Conservation (phyloP, 2,888 invertebrate species). For the Pristionchus japonicus region DNA sequence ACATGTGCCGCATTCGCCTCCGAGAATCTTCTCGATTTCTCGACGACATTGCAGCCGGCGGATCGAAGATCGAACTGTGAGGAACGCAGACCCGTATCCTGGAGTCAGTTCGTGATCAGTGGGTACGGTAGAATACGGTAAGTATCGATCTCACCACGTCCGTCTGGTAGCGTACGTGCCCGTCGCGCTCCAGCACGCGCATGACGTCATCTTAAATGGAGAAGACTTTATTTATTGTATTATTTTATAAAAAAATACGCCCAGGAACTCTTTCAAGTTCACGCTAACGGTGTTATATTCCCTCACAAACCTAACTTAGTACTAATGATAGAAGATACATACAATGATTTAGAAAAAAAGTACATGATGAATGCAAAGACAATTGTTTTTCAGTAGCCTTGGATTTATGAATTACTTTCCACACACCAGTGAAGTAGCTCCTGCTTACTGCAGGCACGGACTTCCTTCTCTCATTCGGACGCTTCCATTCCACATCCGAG, state of each 20-base stretch:
- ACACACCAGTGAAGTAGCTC: slow-evolving; percentile 31
- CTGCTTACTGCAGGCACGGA: neutral
- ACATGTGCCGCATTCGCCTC: slow-evolving; percentile 35
- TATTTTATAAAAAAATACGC: too few species aligned
- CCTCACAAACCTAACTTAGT: too few species aligned
- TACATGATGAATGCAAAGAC: too few species aligned
- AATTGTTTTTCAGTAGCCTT: too few species aligned
- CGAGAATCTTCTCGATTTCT: neutral
- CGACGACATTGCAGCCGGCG: neutral
- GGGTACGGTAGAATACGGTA: neutral
- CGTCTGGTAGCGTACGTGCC: slow-evolving; percentile 54
- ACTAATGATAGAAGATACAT: too few species aligned
- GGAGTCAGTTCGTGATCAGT: neutral
- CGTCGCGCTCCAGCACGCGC: slow-evolving; percentile 52
- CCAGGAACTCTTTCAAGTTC: too few species aligned
- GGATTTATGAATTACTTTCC: too few species aligned
- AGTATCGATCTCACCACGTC: slow-evolving; percentile 51
- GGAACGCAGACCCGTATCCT: slow-evolving; percentile 21
- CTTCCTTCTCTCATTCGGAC: neutral
- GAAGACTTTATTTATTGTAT: too few species aligned
- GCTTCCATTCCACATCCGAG: neutral
- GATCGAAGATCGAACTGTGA: neutral
- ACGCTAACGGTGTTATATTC: too few species aligned
- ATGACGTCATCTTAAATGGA: slow-evolving; percentile 54
- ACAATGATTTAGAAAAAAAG: too few species aligned